Evolutionary conservation across 2,113 vertebrate species (phyloP), one percentile per base, ranked within the genome.

Genomic region (Anseranas semipalmata): DNA sequence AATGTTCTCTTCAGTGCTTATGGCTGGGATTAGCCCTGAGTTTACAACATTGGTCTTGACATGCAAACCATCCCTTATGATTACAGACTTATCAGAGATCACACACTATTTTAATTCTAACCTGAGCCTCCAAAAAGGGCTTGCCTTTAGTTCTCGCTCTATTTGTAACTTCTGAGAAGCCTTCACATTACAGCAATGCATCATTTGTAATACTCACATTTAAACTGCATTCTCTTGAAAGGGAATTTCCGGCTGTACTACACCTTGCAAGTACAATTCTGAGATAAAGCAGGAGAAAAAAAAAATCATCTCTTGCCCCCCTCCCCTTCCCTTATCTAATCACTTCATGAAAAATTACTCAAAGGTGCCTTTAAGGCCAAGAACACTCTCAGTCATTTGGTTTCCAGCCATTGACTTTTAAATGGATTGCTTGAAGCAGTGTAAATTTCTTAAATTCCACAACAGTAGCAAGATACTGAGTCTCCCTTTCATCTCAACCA

Each of bases 401-500:
- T 95, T 97, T 85, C 92, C 85, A 84, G 90, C 60, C 89, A 92
- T 59, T 91, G 68, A 78, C 89, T 90, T 94, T 93, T 82, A 81
- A 96, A 89, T 52, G 78, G 85, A 89, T 77, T 76, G 62, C 58
- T 77, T 43, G 53, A 68, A 84, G 75, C 66, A 53, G 66, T 43
- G 67, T 66, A 95, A 93, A 68, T 65, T 87, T 95, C 90, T 88
- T 79, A 63, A 96, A 96, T 76, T 83, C 85, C 74, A 91, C 32
- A 92, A 75, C 53, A 93, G 77, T 60, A 86, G 71, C 74, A 17
- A 81, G 62, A 66, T 66, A 35, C 15, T 32, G 28, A 87, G 72
- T 25, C 78, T 93, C 30, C 48, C 86, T 92, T 87, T 94, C 91
- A 77, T 87, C 87, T 90, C 84, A 53, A 18, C 37, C 52, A 70